A percentile compares a stretch with the other conserved stretches of the same genome.
Evolutionary conservation across 2,797 vertebrate species (phyloP).

Genomic region (Atherinosoma microstoma): DNA sequence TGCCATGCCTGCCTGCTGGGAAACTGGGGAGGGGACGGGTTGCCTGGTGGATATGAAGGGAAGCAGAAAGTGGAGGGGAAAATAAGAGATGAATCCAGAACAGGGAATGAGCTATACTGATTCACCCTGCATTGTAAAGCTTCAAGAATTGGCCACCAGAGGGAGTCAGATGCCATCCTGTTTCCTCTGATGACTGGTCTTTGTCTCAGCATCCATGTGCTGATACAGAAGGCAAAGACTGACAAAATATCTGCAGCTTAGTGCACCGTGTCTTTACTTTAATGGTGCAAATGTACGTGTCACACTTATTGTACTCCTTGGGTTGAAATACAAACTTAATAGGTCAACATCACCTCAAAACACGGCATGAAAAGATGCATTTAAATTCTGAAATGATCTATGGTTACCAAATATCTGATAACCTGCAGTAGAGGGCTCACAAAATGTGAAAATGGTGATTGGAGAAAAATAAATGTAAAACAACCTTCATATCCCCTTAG

Average conservation of each 20-base stretch:
- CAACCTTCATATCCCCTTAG: conserved; percentile 46
- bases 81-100: neutral
- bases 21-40: conserved; percentile 68
- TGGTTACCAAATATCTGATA: neutral
- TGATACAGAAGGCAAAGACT: conserved; percentile 7
- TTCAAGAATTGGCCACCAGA: conserved; percentile 54
- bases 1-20: conserved; percentile 79
- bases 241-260: neutral
- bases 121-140: neutral
- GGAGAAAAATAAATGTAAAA: conserved; percentile 25
- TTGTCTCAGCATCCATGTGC: conserved; percentile 66
- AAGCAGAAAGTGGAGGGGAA: neutral
- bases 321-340: neutral
- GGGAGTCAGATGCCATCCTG: conserved; percentile 34
- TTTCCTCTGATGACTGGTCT: conserved; percentile 33
- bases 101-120: neutral
- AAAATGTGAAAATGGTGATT: neutral
- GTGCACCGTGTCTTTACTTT: neutral
- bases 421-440: neutral
- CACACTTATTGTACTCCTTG: neutral
- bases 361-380: neutral
- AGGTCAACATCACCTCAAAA: neutral
- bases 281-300: neutral
- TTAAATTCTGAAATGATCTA: neutral
- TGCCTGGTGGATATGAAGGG: conserved; percentile 43